phyloP scores from a whole-genome alignment of 2,797 vertebrate species.

The Thamnophis elegans region DNA sequence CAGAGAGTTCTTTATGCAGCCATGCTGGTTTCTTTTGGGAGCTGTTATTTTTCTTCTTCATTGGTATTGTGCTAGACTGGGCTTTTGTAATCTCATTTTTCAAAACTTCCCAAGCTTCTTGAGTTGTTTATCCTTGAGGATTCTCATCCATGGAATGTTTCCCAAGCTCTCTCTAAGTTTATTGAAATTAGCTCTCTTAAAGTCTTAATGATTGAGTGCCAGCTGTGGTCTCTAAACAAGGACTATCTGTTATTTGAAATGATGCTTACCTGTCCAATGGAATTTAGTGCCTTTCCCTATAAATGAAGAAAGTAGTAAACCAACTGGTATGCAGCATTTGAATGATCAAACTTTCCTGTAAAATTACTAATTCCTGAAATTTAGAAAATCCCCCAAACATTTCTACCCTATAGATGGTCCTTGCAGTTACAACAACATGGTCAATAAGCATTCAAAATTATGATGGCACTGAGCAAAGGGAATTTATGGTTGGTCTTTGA shows the following conservation, averaged over 20 bases:
- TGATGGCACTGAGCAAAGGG: neutral
- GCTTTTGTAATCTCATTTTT: too few relatives aligned
- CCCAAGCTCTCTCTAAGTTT: too few relatives aligned
- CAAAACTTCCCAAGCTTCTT: too few relatives aligned
- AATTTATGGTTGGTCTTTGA: neutral
- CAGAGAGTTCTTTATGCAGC: too few relatives aligned
- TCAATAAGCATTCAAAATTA: neutral
- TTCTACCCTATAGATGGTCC: neutral
- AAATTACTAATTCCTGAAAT: slow-evolving; percentile 7
- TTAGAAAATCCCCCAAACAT: neutral
- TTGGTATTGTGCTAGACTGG: too few relatives aligned
- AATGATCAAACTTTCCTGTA: neutral
- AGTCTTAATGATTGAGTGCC: neutral
- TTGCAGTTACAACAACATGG: neutral
- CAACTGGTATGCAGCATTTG: neutral
- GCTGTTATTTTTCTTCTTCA: too few relatives aligned
- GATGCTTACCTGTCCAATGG: neutral
- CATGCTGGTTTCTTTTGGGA: too few relatives aligned
- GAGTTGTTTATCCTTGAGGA: too few relatives aligned
- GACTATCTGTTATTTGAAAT: neutral
- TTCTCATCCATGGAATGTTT: too few relatives aligned
- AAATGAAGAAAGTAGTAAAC: neutral
- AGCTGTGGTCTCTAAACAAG: neutral
- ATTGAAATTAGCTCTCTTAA: too few relatives aligned
- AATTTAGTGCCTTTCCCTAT: slow-evolving; percentile 6